These are phyloP conservation scores for Agrotis segetum DNA, from an alignment of 2,888 invertebrate genomes.

Conservation along the genomic window DNA sequence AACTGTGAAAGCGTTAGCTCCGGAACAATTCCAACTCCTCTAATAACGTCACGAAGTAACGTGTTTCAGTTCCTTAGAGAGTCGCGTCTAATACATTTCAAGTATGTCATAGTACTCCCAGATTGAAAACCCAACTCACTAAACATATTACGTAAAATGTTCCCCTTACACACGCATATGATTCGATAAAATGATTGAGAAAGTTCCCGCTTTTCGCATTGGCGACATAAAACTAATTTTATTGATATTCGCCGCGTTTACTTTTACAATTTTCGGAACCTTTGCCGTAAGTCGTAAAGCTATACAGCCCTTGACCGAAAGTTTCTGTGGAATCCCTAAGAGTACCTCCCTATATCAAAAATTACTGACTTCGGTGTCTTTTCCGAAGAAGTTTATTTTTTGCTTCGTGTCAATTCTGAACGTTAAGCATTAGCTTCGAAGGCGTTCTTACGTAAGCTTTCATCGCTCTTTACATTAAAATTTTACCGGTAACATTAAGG, in stretches of 20 bases:
- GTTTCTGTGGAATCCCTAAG: conserved; percentile 69
- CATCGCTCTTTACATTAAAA: conserved; percentile 60
- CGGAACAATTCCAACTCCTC: conserved; percentile 30
- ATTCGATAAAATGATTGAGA: conserved; percentile 69
- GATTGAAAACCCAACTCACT: conserved; percentile 53
- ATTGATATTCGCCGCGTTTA: conserved; percentile 72
- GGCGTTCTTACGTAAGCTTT: conserved; percentile 59
- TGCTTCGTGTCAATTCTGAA: conserved; percentile 51
- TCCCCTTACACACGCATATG: conserved; percentile 55
- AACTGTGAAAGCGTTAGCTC: conserved; percentile 20
- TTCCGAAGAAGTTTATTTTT: conserved; percentile 61
- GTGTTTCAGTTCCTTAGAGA: conserved; percentile 45
- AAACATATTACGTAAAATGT: conserved; percentile 53
- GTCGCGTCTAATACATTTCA: conserved; percentile 50
- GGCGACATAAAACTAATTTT: conserved; percentile 74
- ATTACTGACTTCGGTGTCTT: conserved; percentile 69
- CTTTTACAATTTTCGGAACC: conserved; percentile 70
- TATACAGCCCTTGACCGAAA: conserved; percentile 74
- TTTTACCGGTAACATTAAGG: conserved; percentile 60
- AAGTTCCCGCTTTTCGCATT: conserved; percentile 67
- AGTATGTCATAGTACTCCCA: conserved; percentile 46
- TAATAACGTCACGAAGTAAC: conserved; percentile 44
- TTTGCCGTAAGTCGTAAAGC: conserved; percentile 71
- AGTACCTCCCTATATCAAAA: conserved; percentile 70
- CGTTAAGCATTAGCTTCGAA: conserved; percentile 48